Percentiles rank a stretch among this genome's conserved stretches.
phyloP scores from a whole-genome alignment of 2,888 invertebrate species.

The Agonopterix heracliana region DNA sequence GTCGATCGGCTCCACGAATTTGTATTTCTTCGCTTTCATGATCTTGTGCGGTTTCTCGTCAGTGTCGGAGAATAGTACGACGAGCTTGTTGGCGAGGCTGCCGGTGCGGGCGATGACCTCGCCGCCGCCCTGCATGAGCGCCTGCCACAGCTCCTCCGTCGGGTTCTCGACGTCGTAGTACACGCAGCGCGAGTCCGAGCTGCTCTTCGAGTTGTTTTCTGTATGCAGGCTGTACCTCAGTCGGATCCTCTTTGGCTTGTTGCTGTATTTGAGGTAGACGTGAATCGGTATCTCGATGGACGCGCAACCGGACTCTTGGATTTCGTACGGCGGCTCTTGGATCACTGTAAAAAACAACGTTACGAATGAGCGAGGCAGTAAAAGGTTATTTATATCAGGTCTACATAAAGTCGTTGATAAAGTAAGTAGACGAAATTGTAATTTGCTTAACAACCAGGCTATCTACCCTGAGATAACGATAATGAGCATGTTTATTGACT shows the following conservation, averaged over 20 bases:
- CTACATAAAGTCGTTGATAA: constrained; percentile 1
- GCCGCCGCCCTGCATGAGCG: constrained; percentile 61
- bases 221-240: constrained; percentile 60
- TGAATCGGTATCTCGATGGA: constrained; percentile 68
- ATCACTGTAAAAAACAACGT: constrained; percentile 49
- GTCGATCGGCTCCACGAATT: constrained; percentile 49
- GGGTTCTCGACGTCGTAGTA: constrained; percentile 67
- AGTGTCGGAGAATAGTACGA: constrained; percentile 42
- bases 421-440: constrained; percentile 19
- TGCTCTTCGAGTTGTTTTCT: constrained; percentile 54
- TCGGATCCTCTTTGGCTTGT: constrained; percentile 60
- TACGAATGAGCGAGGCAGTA: constrained; percentile 14
- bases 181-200: constrained; percentile 53
- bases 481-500: constrained; percentile 35
- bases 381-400: constrained; percentile 16
- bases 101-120: constrained; percentile 49
- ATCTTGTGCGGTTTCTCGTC: constrained; percentile 29
- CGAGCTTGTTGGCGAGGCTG: constrained; percentile 30
- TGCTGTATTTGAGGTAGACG: constrained; percentile 65
- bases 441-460: constrained; percentile 37
- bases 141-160: constrained; percentile 48
- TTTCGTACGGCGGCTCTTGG: constrained; percentile 72
- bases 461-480: constrained; percentile 47
- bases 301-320: constrained; percentile 66
- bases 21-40: constrained; percentile 39